Base-by-base conservation (phyloP, 2,113 vertebrate species). In the Spea bombifrons region DNA sequence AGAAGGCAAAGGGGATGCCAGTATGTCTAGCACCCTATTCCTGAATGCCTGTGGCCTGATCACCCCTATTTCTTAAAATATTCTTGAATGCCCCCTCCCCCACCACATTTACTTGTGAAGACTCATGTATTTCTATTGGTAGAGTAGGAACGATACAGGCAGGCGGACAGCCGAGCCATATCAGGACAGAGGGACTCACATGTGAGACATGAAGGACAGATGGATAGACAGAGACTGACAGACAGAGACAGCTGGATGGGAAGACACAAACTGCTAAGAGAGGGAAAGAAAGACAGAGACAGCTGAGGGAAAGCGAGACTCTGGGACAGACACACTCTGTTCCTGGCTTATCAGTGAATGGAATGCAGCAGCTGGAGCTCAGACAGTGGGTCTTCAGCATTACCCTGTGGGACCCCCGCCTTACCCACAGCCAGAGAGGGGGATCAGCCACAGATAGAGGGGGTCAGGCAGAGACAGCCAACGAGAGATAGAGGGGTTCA, bases 341-440 rank as follows among this genome's bases (percentile, higher is more conserved):
- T 75, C 61, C 73, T 75, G 61, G 45, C 73, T 75, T 75, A 75
- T 65, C 61, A 75, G 59, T 66, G 59, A 45, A 75, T 50, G 73
- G 73, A 75, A 75, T 75, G 63, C 61, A 49, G 73, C 76, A 71
- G 67, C 55, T 78, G 68, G 67, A 78, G 53, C 55, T 45, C 12
- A 53, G 55, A 65, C 67, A 71, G 68, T 43, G 64, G 66, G 75
- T 57, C 75, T 67, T 71, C 55, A 50, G 55, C 17, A 43, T 67
- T 71, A 67, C 75, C 75, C 75, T 64, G 75, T 9, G 68, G 55
- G 66, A 49, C 75, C 75, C 75, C 75, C 15, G 5, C 9, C 43
- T 61, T 9, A 4, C 5, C 4, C 67, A 13, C 10, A 4, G 8
- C 9, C 7, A 7, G 17, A 30, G n/a, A 64, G 5, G 5, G 6